Conservation (phyloP, 2,888 invertebrate species). For the Ormyrus thymus region DNA sequence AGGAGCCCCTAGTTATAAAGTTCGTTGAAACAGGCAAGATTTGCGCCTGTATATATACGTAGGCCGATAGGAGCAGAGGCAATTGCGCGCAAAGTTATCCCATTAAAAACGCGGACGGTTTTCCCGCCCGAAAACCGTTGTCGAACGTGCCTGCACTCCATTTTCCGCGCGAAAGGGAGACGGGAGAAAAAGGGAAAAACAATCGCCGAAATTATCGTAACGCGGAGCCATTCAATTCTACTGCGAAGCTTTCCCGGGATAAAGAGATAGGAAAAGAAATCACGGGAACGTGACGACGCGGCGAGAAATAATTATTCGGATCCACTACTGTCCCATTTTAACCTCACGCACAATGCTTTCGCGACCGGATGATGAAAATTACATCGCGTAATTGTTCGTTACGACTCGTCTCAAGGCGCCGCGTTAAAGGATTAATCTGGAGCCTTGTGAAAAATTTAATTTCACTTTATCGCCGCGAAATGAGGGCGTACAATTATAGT, state of each 20-base stretch:
- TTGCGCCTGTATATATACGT: not conserved
- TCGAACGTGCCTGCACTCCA: slow-evolving; percentile 52
- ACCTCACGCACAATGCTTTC: not conserved
- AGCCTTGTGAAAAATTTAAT: slow-evolving; percentile 47
- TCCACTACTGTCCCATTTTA: too few relatives aligned
- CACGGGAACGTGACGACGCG: slow-evolving; percentile 2
- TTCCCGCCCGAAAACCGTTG: slow-evolving; percentile 56
- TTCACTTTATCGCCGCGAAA: slow-evolving; percentile 12
- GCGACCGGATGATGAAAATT: slow-evolving; percentile 10
- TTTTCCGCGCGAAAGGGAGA: not conserved
- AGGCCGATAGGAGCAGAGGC: not conserved
- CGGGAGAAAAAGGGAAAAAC: slow-evolving; percentile 5
- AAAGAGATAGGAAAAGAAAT: not conserved
- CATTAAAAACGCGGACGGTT: slow-evolving; percentile 60
- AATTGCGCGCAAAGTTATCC: slow-evolving; percentile 58
- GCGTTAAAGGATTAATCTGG: slow-evolving; percentile 25
- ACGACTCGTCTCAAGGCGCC: not conserved
- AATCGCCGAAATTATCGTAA: slow-evolving; percentile 29
- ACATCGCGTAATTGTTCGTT: not conserved
- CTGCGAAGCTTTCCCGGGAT: not conserved
- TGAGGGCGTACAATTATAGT: slow-evolving; percentile 26
- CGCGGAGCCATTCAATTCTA: slow-evolving; percentile 24
- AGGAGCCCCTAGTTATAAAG: too few relatives aligned
- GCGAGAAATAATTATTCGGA: slow-evolving; percentile 22
- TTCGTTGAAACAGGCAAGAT: not conserved